Conservation (phyloP, 2,888 invertebrate genomes). For the Limnephilus lunatus region DNA sequence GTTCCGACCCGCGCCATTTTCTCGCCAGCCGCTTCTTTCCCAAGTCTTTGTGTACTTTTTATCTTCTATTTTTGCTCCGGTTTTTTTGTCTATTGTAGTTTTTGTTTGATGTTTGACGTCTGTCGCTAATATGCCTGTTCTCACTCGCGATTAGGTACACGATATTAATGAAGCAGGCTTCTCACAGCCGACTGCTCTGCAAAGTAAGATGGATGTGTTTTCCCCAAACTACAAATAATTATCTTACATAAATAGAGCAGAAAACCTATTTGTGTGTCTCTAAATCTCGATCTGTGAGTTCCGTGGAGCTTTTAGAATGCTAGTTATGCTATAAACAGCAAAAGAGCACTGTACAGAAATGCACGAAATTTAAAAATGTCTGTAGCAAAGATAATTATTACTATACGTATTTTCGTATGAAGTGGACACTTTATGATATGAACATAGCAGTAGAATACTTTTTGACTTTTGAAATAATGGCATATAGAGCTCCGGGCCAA, state of each 20-base stretch:
- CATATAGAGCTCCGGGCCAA: too few relatives aligned
- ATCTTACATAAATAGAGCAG: neutral
- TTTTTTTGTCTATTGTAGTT: conserved; percentile 48
- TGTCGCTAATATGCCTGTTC: conserved; percentile 17
- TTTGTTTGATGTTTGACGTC: conserved; percentile 33
- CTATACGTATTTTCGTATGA: too few relatives aligned
- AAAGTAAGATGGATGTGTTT: neutral
- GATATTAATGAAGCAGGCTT: neutral
- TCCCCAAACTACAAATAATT: neutral
- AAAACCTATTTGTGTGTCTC: neutral
- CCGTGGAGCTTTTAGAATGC: neutral
- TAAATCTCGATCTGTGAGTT: too few relatives aligned
- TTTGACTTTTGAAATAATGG: too few relatives aligned
- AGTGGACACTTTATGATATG: too few relatives aligned
- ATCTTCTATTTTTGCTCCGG: conserved; percentile 4
- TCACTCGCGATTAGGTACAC: neutral
- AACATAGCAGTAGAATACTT: too few relatives aligned
- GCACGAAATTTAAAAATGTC: too few relatives aligned
- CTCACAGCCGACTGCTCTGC: neutral
- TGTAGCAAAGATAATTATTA: too few relatives aligned
- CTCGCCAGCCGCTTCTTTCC: conserved; percentile 30
- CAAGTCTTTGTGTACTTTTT: conserved; percentile 12
- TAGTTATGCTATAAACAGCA: too few relatives aligned
- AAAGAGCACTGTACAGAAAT: too few relatives aligned
- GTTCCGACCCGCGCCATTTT: conserved; percentile 55